Conservation (phyloP, 2,113 vertebrate species). For the Alectura lathami region DNA sequence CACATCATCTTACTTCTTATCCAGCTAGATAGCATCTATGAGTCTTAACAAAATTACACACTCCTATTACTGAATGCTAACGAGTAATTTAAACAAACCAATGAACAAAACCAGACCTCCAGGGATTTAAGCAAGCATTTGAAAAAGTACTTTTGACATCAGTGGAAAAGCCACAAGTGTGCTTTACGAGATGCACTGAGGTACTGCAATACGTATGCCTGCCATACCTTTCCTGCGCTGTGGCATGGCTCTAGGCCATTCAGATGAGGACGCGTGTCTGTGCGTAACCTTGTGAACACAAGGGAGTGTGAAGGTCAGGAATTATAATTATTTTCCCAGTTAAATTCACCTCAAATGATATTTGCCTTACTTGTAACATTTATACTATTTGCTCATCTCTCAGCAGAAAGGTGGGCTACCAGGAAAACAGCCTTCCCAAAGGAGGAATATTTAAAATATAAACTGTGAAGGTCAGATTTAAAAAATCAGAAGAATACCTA, state of each 20-base stretch:
- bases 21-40: neutral
- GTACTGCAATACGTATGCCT: neutral
- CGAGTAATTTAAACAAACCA: neutral
- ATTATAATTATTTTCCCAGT: slow-evolving; percentile 20
- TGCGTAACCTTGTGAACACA: neutral
- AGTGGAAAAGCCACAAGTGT: neutral
- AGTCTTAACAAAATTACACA: neutral
- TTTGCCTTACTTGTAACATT: slow-evolving; percentile 50
- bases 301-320: slow-evolving; percentile 38
- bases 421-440: neutral
- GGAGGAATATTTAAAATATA: neutral
- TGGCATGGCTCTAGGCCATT: neutral
- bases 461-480: neutral
- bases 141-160: neutral
- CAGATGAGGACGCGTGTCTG: neutral
- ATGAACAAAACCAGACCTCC: neutral
- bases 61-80: neutral
- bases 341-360: slow-evolving; percentile 25
- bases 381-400: slow-evolving; percentile 47
- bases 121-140: neutral
- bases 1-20: neutral
- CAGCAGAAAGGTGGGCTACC: neutral
- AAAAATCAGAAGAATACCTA: neutral
- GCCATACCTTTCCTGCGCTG: neutral
- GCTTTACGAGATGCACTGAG: neutral